Percentiles rank a stretch among this genome's conserved stretches.
These are phyloP conservation scores for Stegana nigrithorax DNA, from an alignment of 2,888 invertebrate species.

Conservation along the genomic window DNA sequence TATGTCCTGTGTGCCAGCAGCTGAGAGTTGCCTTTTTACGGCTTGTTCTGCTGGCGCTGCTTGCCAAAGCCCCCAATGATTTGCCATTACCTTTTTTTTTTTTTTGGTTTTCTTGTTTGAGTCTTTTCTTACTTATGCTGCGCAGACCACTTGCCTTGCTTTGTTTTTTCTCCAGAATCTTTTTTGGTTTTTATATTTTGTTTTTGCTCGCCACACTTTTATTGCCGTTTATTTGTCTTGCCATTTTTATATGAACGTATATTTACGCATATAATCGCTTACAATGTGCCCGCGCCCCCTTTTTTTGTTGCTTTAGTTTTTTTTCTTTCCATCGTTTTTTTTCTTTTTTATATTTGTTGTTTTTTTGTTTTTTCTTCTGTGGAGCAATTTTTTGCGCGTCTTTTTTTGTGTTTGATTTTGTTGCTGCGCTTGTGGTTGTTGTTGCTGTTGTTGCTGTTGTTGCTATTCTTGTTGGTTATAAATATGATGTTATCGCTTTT, in stretches of 20 bases:
- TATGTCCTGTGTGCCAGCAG: too few species aligned
- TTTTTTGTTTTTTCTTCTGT: too few species aligned
- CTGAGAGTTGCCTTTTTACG: too few species aligned
- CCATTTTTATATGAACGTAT: slow-evolving; percentile 43
- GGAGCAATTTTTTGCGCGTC: too few species aligned
- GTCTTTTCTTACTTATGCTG: neutral
- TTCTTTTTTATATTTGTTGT: neutral
- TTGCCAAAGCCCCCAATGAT: too few species aligned
- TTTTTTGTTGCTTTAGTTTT: slow-evolving; percentile 35
- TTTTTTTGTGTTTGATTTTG: slow-evolving; percentile 5
- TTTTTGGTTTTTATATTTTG: slow-evolving; percentile 32
- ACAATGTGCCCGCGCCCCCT: slow-evolving; percentile 46
- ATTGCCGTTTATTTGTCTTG: slow-evolving; percentile 59
- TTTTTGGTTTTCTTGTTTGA: neutral
- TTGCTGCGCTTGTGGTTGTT: slow-evolving; percentile 31
- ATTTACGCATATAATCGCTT: slow-evolving; percentile 61
- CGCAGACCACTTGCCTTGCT: neutral
- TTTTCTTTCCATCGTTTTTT: too few species aligned
- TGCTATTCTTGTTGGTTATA: slow-evolving; percentile 40
- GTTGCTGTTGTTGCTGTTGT: slow-evolving; percentile 30
- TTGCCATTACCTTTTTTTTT: too few species aligned
- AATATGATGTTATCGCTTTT: slow-evolving; percentile 65
- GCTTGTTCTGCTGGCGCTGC: too few species aligned
- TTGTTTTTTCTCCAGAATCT: neutral
- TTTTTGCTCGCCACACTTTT: slow-evolving; percentile 45